phyloP scores from a whole-genome alignment of 1,140 invertebrate species.

The Orius insidiosus region DNA sequence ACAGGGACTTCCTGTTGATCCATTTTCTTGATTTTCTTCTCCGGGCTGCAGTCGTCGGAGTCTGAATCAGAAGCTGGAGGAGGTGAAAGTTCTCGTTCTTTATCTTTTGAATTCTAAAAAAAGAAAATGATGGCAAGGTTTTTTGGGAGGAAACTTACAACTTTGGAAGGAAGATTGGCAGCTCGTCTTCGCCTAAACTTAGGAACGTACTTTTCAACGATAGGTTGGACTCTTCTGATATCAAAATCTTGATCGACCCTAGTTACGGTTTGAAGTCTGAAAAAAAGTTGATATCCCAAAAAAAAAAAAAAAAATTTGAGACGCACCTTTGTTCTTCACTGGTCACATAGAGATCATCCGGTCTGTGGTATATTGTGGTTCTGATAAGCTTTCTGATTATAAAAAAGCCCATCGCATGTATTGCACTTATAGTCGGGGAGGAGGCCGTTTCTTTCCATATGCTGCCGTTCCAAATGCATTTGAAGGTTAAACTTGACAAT shows the following conservation, averaged over 20 bases:
- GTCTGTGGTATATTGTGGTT: conserved; percentile 42
- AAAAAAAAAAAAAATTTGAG: not conserved
- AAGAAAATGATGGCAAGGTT: too few relatives aligned
- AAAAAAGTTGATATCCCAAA: conserved; percentile 9
- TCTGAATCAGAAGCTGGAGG: too few relatives aligned
- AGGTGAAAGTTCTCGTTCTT: too few relatives aligned
- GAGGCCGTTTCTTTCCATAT: conserved; percentile 34
- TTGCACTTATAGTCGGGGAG: conserved; percentile 41
- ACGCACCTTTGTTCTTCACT: conserved; percentile 38
- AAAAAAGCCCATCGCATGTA: conserved; percentile 45
- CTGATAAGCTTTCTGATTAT: conserved; percentile 45
- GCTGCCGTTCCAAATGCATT: conserved; percentile 41
- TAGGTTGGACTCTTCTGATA: conserved; percentile 30
- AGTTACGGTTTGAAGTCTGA: conserved; percentile 31
- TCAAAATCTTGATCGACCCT: conserved; percentile 41
- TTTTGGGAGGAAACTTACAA: not conserved
- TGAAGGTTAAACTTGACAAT: conserved; percentile 48
- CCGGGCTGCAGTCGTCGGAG: too few relatives aligned
- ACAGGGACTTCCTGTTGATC: too few relatives aligned
- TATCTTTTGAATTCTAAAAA: too few relatives aligned
- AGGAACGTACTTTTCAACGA: conserved; percentile 30
- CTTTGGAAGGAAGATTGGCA: not conserved
- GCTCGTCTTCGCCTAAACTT: conserved; percentile 15
- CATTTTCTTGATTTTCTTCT: too few relatives aligned
- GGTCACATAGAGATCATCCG: conserved; percentile 41